Percentiles rank a stretch among this genome's conserved stretches.
Evolutionary conservation across 1,140 invertebrate species (phyloP).

Genomic region (Myzus persicae): DNA sequence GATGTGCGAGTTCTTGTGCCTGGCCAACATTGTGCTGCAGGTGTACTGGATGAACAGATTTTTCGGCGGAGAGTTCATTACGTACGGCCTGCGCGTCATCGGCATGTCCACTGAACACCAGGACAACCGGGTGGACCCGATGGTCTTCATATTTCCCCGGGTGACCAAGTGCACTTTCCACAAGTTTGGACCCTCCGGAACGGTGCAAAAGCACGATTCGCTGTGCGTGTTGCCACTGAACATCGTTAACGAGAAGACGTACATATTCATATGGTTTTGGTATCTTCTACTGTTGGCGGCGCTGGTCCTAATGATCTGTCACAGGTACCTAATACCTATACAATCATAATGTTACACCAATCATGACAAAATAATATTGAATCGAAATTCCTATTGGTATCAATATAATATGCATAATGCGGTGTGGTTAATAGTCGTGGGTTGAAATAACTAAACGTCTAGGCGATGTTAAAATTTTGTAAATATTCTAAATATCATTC

Average conservation of each 20-base stretch:
- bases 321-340: constrained; percentile 68
- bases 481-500: background rate
- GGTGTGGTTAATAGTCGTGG: background rate
- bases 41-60: constrained; percentile 91
- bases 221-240: constrained; percentile 89
- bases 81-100: constrained; percentile 81
- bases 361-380: background rate
- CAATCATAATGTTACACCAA: background rate
- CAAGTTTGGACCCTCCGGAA: constrained; percentile 86
- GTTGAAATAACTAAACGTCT: background rate
- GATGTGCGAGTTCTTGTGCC: constrained; percentile 82
- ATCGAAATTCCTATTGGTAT: background rate
- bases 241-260: constrained; percentile 93
- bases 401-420: no score
- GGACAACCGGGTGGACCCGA: constrained; percentile 83
- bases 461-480: background rate
- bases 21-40: constrained; percentile 84
- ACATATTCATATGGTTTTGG: constrained; percentile 94
- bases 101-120: constrained; percentile 79
- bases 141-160: constrained; percentile 88
- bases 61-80: constrained; percentile 90
- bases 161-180: constrained; percentile 93
- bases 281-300: constrained; percentile 75
- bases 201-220: constrained; percentile 86
- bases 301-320: constrained; percentile 74